Conservation (phyloP, 2,113 vertebrate genomes). For the Anser brachyrhynchus region DNA sequence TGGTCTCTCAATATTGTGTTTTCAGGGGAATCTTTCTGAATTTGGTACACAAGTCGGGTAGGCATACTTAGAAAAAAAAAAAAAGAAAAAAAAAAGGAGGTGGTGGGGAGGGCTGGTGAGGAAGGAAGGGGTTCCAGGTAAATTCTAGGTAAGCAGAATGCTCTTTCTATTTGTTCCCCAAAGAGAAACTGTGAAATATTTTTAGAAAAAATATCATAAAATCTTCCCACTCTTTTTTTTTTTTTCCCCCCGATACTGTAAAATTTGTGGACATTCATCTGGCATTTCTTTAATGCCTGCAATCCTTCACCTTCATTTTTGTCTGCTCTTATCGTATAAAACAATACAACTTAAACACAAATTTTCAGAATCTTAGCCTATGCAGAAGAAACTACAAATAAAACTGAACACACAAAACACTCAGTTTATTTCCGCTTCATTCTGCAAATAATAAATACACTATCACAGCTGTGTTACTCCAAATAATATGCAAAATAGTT, state of each 20-base stretch:
- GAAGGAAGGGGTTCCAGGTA: not conserved
- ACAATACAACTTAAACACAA: not conserved
- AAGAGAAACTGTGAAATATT: conserved; percentile 6
- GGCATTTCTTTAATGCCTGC: not conserved
- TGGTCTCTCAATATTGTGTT: conserved; percentile 78
- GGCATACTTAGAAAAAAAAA: not conserved
- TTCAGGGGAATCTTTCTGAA: conserved; percentile 66
- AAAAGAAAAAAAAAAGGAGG: rapidly evolving
- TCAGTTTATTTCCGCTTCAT: not conserved
- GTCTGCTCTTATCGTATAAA: not conserved
- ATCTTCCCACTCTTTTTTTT: not conserved
- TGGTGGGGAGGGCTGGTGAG: no score
- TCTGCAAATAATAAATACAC: not conserved
- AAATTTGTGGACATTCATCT: not conserved
- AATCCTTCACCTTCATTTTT: not conserved
- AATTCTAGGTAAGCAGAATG: conserved; percentile 15
- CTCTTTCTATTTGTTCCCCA: not conserved
- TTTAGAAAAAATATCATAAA: not conserved
- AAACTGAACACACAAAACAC: not conserved
- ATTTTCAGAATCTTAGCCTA: not conserved
- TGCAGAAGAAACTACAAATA: not conserved
- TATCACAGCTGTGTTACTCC: not conserved
- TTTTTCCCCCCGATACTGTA: rapidly evolving
- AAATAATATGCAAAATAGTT: conserved; percentile 5
- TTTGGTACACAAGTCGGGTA: conserved; percentile 53